phyloP scores from a whole-genome alignment of 2,888 invertebrate species.

The Megastigmus dorsalis region DNA sequence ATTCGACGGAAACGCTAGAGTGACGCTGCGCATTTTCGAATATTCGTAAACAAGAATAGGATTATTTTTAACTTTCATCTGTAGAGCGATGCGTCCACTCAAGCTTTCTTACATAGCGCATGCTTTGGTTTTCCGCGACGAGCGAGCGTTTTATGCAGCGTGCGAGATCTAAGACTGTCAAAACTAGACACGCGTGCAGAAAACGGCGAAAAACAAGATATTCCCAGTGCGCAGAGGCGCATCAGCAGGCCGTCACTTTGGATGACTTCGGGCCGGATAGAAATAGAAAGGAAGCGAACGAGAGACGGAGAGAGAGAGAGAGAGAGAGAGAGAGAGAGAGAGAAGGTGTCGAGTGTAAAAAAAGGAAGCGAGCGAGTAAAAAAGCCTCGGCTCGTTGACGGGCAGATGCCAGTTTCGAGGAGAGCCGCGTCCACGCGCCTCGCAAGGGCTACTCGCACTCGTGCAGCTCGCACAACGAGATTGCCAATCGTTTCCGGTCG shows the following conservation, averaged over 20 bases:
- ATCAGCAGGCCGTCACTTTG: not conserved
- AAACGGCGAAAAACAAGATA: constrained; percentile 10
- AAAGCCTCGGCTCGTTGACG: constrained; percentile 48
- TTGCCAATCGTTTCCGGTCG: constrained; percentile 69
- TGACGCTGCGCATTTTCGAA: no score
- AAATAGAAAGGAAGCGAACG: constrained; percentile 25
- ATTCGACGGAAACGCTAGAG: no score
- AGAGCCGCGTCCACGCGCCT: constrained; percentile 57
- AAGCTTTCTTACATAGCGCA: no score
- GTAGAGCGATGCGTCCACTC: no score
- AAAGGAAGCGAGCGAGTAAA: not conserved
- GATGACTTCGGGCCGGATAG: constrained; percentile 17
- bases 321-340: not conserved
- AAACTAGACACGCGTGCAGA: no score
- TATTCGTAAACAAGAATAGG: not conserved
- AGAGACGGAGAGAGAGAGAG: not conserved
- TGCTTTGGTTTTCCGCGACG: no score
- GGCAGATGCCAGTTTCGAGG: constrained; percentile 68
- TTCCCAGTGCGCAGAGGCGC: not conserved
- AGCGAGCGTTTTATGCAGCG: no score
- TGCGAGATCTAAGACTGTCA: no score
- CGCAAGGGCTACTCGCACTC: no score
- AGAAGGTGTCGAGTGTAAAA: not conserved
- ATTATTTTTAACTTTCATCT: not conserved
- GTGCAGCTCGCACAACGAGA: no score